These are phyloP conservation scores for Peromyscus californicus DNA, from an alignment of 2,113 vertebrate species.

Conservation along the genomic window DNA sequence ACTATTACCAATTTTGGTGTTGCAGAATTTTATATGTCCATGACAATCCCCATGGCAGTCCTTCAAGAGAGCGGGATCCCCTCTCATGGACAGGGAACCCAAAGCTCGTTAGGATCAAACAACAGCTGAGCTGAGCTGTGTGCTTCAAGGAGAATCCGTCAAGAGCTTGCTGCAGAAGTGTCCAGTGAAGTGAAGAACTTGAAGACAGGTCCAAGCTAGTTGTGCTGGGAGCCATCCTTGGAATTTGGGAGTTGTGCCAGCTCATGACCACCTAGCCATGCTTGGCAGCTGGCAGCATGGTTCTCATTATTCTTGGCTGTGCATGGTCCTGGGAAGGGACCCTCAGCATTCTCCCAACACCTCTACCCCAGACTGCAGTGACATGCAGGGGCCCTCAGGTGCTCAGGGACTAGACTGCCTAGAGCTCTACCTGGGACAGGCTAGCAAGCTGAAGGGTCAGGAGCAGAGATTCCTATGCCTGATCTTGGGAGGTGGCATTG, in stretches of 20 bases:
- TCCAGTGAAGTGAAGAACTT: rapidly evolving
- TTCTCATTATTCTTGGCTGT: not conserved
- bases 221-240: not conserved
- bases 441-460: not conserved
- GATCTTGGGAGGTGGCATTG: not conserved
- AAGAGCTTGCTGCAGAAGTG: not conserved
- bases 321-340: not conserved
- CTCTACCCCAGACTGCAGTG: not conserved
- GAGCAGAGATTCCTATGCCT: not conserved
- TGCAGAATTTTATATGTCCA: not conserved
- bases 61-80: not conserved
- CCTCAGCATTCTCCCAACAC: not conserved
- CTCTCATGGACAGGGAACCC: not conserved
- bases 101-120: not conserved
- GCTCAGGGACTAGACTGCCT: not conserved
- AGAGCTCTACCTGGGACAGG: not conserved
- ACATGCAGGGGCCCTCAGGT: not conserved
- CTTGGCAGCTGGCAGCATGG: not conserved
- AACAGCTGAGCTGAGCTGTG: not conserved
- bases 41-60: not conserved
- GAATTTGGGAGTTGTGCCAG: not conserved
- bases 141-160: too few species aligned
- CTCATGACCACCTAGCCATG: not conserved
- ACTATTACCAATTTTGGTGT: rapidly evolving
- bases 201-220: not conserved